Percentiles rank a stretch among this genome's conserved stretches.
These are phyloP conservation scores for Cybosia mesomella DNA, from an alignment of 2,888 invertebrate species.

Conservation along the genomic window DNA sequence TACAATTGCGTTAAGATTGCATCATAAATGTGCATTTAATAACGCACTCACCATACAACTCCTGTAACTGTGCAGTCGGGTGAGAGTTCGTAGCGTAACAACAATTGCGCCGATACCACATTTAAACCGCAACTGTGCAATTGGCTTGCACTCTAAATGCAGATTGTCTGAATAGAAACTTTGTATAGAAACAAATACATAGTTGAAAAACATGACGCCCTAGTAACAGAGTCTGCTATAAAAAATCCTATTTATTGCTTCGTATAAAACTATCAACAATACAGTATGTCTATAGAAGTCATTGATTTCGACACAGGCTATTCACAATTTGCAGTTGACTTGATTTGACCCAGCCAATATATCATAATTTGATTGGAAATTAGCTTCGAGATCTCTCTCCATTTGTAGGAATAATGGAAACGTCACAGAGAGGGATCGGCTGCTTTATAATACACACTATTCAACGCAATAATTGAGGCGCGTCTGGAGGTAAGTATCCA, in stretches of 20 bases:
- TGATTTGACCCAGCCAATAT: conserved; percentile 44
- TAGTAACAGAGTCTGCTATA: not conserved
- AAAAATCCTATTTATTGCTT: not conserved
- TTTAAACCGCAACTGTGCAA: not conserved
- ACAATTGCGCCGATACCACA: not conserved
- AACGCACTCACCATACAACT: no score
- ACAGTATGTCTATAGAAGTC: conserved; percentile 18
- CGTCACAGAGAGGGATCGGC: not conserved
- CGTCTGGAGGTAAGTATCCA: not conserved
- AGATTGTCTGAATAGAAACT: not conserved
- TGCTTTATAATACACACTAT: not conserved
- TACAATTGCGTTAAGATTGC: no score
- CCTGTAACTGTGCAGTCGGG: not conserved
- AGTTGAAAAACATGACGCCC: not conserved
- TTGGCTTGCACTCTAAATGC: no score
- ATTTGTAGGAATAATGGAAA: conserved; percentile 10
- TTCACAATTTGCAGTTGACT: conserved; percentile 34
- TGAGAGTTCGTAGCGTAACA: not conserved
- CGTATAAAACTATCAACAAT: not conserved
- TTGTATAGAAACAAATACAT: no score
- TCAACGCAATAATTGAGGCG: not conserved
- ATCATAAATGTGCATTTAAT: no score
- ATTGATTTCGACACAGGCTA: conserved; percentile 32
- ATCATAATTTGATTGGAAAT: conserved; percentile 45
- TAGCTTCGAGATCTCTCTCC: conserved; percentile 29